Base-by-base conservation (phyloP, 2,797 vertebrate species). In the Anolis apletophallus region DNA sequence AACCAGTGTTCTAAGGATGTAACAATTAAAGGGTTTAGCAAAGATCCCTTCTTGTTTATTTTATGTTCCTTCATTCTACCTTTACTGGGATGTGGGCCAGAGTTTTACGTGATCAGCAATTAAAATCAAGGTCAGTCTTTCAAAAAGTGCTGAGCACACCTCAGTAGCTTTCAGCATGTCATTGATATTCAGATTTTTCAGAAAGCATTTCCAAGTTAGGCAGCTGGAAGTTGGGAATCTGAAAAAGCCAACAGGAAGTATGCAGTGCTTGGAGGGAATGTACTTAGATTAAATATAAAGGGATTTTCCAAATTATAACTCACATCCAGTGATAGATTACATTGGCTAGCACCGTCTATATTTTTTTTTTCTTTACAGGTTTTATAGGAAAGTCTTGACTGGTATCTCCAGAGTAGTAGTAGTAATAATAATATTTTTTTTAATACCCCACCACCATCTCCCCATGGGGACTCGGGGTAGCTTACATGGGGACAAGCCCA, bases 111-210 rank as follows among this genome's bases (percentile, higher is more conserved):
- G 68, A 61, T 80, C 78, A 52, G 55, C 55, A 72, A 26, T 85
- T 36, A 16, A 26, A 61, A 54, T 52, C 68, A 80, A 74, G 69
- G 84, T 34, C 77, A 80, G 1, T 61, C 72, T 85, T 85, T 52
- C 55, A 61, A 73, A 74, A 80, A 59, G 71, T 19, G 55, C 77
- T 64, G 78, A 86, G 57, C 57, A 57, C 23, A 46, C 40, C 55
- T 46, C 57, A 52, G 21, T 46, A 46, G 16, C 69, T 75, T 64
- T 17, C 57, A 73, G 57, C 29, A 10, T 64, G 26, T 36, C 23
- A 75, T 26, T 34, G 67, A 34, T 50, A 11, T 36, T 29, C 23
- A 36, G 61, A 11, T 17, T 80, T 85, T 50, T 29, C 32, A 80
- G 59, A 68, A 81, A 81, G 23, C 14, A 57, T 59, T 81, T 19